Conservation (phyloP, 1,140 invertebrate genomes). For the Lepidotrigona ventralis region DNA sequence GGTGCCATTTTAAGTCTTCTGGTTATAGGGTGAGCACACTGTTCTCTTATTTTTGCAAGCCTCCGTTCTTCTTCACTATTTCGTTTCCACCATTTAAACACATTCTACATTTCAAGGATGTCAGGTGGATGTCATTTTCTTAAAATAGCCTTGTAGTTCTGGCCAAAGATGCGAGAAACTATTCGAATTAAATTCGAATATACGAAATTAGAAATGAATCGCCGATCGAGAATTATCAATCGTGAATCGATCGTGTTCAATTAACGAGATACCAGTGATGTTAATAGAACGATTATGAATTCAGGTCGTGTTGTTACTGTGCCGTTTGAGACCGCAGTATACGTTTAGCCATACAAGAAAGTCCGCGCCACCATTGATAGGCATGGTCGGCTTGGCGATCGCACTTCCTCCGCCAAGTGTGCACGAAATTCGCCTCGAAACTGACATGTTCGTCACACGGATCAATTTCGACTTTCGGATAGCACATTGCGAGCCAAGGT, state of each 20-base stretch:
- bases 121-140: too few relatives aligned
- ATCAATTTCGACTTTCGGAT: slow-evolving; percentile 97
- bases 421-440: slow-evolving; percentile 96
- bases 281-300: slow-evolving; percentile 31
- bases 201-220: too few relatives aligned
- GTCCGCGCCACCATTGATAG: slow-evolving; percentile 89
- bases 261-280: slow-evolving; percentile 4
- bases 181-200: too few relatives aligned
- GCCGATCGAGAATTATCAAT: not conserved
- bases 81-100: not conserved
- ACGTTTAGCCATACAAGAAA: slow-evolving; percentile 94
- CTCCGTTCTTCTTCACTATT: not conserved
- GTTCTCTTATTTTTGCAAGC: too few relatives aligned
- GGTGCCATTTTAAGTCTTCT: slow-evolving; percentile 98
- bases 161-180: not conserved
- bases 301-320: slow-evolving; percentile 95
- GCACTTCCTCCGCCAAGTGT: slow-evolving; percentile 97
- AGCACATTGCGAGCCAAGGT: slow-evolving; percentile 98
- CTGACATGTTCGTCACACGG: slow-evolving; percentile 98
- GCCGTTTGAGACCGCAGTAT: slow-evolving; percentile 94
- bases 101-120: not conserved
- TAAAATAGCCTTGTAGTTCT: too few relatives aligned
- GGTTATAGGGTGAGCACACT: slow-evolving; percentile 93
- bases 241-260: slow-evolving; percentile 3
- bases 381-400: slow-evolving; percentile 96